phyloP scores from a whole-genome alignment of 2,888 invertebrate species.

The Drosophila tripunctata region DNA sequence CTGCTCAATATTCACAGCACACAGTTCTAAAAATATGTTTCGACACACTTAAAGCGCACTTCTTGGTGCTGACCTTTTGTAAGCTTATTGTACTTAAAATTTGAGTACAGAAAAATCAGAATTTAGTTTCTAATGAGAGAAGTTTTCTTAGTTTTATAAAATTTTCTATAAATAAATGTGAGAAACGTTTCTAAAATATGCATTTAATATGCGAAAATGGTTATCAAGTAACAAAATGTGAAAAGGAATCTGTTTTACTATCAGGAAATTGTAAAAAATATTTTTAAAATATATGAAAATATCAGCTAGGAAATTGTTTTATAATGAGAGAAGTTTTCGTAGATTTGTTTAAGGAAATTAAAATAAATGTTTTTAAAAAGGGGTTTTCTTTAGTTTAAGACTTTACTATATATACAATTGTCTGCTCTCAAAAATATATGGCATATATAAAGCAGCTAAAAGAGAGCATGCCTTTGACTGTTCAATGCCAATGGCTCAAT shows the following conservation, averaged over 20 bases:
- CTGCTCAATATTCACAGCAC: conserved; percentile 10
- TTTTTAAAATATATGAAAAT: no score
- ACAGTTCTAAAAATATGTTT: background rate
- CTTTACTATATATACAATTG: conserved; percentile 20
- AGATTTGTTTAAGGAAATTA: no score
- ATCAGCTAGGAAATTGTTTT: no score
- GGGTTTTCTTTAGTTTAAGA: background rate
- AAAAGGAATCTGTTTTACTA: no score
- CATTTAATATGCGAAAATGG: no score
- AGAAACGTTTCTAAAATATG: no score
- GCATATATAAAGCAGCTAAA: conserved; percentile 47
- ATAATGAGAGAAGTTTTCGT: no score
- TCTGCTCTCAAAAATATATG: conserved; percentile 38
- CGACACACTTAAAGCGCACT: background rate
- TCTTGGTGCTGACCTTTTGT: background rate
- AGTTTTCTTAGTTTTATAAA: background rate
- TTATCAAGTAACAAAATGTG: no score
- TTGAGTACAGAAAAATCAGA: background rate
- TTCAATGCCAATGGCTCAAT: conserved; percentile 56
- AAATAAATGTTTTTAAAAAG: no score
- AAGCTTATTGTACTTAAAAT: background rate
- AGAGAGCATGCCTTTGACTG: conserved; percentile 32
- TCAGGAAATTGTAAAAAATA: no score
- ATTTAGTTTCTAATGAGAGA: background rate
- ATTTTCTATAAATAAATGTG: no score